Conservation (phyloP, 2,113 vertebrate species). For the Phrynosoma blainvillii region DNA sequence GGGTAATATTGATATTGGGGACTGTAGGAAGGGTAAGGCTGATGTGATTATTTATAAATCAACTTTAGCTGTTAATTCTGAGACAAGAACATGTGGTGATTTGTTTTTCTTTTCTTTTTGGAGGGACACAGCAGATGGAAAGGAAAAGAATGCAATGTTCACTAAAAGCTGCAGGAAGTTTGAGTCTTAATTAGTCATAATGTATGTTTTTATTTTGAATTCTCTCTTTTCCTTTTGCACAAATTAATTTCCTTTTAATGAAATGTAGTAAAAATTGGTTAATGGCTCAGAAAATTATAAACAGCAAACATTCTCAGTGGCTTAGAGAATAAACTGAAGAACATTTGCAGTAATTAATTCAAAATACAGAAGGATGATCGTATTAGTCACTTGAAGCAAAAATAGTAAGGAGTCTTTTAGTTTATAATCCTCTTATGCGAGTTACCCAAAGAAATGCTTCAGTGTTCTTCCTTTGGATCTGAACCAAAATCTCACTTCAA, state of each 20-base stretch:
- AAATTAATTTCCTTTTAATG: conserved; percentile 2
- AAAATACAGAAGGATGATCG: neutral
- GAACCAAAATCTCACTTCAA: neutral
- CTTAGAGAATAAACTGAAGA: neutral
- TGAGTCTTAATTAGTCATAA: neutral
- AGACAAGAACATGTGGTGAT: neutral
- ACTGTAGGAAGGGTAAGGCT: neutral
- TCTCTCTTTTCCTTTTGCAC: neutral
- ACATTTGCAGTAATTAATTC: conserved; percentile 12
- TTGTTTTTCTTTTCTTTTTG: neutral
- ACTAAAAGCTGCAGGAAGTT: neutral
- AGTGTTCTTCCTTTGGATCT: neutral
- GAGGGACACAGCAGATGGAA: neutral
- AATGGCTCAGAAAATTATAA: neutral
- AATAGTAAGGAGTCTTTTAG: neutral
- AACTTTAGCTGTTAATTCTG: neutral
- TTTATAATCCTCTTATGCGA: neutral
- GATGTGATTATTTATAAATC: neutral
- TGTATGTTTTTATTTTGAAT: neutral
- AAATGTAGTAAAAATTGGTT: neutral
- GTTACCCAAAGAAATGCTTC: neutral
- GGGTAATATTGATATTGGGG: neutral
- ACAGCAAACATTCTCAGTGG: neutral
- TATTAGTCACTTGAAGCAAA: conserved; percentile 10
- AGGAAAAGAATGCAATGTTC: neutral